Conservation (phyloP, 2,888 invertebrate species). For the Siphlonurus alternatus region DNA sequence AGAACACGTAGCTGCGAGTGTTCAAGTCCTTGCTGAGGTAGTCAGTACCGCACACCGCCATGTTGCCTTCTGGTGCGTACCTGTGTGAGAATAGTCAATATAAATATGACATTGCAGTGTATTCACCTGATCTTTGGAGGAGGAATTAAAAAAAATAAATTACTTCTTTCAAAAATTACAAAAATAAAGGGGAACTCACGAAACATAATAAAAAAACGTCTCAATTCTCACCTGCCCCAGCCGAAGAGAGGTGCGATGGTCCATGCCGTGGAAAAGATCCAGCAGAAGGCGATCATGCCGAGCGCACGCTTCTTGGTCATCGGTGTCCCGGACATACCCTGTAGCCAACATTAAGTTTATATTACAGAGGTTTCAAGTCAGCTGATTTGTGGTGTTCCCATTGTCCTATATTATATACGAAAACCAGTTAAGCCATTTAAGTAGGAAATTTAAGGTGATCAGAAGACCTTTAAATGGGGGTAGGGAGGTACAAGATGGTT, state of each 20-base stretch:
- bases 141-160: too few relatives aligned
- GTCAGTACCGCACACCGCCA: constrained; percentile 45
- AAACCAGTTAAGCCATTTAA: too few relatives aligned
- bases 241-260: constrained; percentile 72
- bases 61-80: constrained; percentile 49
- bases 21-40: constrained; percentile 35
- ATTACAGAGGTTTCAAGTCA: too few relatives aligned
- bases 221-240: constrained; percentile 43
- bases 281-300: constrained; percentile 58
- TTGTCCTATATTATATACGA: too few relatives aligned
- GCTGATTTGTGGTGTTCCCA: too few relatives aligned
- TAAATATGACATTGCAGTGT: too few relatives aligned
- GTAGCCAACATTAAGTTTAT: constrained; percentile 4
- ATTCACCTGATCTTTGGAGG: too few relatives aligned
- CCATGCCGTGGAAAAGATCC: constrained; percentile 62
- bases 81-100: constrained; percentile 19
- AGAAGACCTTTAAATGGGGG: too few relatives aligned
- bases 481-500: too few relatives aligned
- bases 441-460: too few relatives aligned
- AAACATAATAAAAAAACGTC: not conserved
- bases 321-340: constrained; percentile 66
- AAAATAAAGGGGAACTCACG: too few relatives aligned
- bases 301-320: constrained; percentile 66
- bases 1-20: constrained; percentile 35
- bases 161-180: too few relatives aligned